Evolutionary conservation across 2,888 invertebrate genomes (phyloP).

Genomic region (Caenorhabditis japonica): DNA sequence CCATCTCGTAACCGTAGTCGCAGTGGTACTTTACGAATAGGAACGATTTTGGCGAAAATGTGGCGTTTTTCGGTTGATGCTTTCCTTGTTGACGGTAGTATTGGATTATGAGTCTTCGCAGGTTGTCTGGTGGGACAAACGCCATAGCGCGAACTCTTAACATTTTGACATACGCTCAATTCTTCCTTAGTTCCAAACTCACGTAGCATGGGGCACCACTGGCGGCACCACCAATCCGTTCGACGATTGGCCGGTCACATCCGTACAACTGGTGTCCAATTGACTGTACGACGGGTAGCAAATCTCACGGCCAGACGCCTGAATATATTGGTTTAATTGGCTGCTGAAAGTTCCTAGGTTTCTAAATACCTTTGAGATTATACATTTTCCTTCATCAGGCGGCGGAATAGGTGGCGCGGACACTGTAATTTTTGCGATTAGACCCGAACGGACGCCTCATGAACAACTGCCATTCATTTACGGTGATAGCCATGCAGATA

Average conservation of each 20-base stretch:
- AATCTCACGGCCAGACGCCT: constrained; percentile 67
- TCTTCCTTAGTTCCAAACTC: constrained; percentile 14
- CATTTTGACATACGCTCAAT: too few species aligned
- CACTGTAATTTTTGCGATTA: constrained; percentile 63
- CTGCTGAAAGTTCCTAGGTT: too few species aligned
- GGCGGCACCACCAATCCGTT: constrained; percentile 72
- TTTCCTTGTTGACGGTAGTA: constrained; percentile 75
- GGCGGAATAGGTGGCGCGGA: constrained; percentile 76
- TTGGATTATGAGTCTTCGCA: constrained; percentile 73
- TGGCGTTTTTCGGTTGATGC: constrained; percentile 69
- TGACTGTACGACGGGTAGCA: constrained; percentile 75
- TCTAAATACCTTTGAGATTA: constrained; percentile 61
- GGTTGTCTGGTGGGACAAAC: constrained; percentile 76
- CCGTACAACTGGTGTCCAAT: constrained; percentile 75
- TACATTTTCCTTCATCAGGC: constrained; percentile 73
- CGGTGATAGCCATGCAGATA: too few species aligned
- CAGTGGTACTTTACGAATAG: constrained; percentile 77
- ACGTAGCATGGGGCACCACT: constrained; percentile 75
- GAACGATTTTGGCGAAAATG: constrained; percentile 65
- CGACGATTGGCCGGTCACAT: constrained; percentile 62
- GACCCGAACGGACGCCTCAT: too few species aligned
- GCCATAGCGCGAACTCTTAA: constrained; percentile 77
- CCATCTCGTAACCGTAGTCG: constrained; percentile 75
- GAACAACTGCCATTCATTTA: constrained; percentile 35
- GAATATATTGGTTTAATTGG: too few species aligned